Evolutionary conservation across 2,113 vertebrate genomes (phyloP).

Genomic region (Glaucidium brasilianum): DNA sequence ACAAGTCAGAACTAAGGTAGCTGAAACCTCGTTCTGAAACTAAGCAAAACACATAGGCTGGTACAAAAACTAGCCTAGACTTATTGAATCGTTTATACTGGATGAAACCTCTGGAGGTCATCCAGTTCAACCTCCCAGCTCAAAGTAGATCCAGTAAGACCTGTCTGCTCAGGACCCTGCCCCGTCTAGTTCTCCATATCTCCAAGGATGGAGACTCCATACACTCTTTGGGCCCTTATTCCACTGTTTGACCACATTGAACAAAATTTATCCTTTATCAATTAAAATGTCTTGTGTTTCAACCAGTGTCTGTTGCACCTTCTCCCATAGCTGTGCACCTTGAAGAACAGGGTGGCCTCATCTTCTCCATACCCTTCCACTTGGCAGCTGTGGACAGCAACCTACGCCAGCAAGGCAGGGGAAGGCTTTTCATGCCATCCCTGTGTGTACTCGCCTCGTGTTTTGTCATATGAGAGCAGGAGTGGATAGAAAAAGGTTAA

Average conservation of each 20-base stretch:
- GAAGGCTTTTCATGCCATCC: neutral
- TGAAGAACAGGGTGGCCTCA: neutral
- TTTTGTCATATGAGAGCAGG: neutral
- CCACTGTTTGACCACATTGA: rapidly evolving
- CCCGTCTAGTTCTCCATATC: neutral
- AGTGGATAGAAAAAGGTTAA: neutral
- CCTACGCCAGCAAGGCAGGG: rapidly evolving
- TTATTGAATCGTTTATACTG: neutral
- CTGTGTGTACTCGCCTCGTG: neutral
- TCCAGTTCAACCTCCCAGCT: too few species aligned
- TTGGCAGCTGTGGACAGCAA: neutral
- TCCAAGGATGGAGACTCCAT: neutral
- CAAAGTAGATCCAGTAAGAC: neutral
- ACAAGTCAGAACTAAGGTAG: neutral
- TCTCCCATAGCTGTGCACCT: neutral
- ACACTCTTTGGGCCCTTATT: neutral
- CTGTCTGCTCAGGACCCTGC: neutral
- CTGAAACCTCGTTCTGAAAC: neutral
- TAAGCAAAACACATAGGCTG: neutral
- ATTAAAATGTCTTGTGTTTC: neutral
- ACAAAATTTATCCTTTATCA: neutral
- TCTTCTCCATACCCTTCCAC: neutral
- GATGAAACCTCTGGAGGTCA: neutral
- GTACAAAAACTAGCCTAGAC: neutral
- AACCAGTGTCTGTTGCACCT: neutral